Base-by-base conservation (phyloP, 2,797 vertebrate species). In the Labeo calbasu region DNA sequence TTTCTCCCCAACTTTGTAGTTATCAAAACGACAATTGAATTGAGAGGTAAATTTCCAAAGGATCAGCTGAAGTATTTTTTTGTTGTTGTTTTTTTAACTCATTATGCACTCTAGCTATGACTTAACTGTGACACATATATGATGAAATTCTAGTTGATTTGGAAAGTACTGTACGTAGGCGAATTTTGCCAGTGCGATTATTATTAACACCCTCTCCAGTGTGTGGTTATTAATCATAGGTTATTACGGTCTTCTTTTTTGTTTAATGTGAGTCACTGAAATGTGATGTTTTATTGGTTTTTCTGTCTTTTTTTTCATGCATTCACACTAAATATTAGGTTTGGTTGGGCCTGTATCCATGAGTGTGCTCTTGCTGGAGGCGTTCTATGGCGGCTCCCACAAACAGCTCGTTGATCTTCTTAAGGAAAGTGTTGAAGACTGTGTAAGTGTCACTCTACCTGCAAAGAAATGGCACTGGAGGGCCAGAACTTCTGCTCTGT, bases 401-500 rank as follows among this genome's bases (percentile, higher is more conserved):
- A 97, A 96, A 86, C 98, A 99, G 90, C 94, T 99, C 86, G 92
- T 96, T 12, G 97, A 99, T 88, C 93, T 99, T 63, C 95, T 99
- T 59, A 91, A 92, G 59, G 92, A 94, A 51, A 94, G 96, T 53
- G 68, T 97, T 0, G 70, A 73, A 0, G 91, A 92, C 70, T 96
- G 95, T 80, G 91, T 94, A 17, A 89, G 95, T 84, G 95, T 94
- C 82, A 96, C 96, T 0, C 94, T 99, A 3, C 96, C 98, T 4
- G 96, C 97, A 69, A 99, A 99, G 93, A 99, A 99, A 88, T 99
- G 98, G 97, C 98, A 97, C 76, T 99, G 98, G 97, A 96, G 95
- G 86, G 96, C 97, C 0, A 93, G 98, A 36, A 98, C 97, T 0
- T 93, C 97, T 0, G 97, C 98, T 1, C 92, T 98, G 36, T 93